Base-by-base conservation (phyloP, 2,888 invertebrate species). In the Pheosia tremula region DNA sequence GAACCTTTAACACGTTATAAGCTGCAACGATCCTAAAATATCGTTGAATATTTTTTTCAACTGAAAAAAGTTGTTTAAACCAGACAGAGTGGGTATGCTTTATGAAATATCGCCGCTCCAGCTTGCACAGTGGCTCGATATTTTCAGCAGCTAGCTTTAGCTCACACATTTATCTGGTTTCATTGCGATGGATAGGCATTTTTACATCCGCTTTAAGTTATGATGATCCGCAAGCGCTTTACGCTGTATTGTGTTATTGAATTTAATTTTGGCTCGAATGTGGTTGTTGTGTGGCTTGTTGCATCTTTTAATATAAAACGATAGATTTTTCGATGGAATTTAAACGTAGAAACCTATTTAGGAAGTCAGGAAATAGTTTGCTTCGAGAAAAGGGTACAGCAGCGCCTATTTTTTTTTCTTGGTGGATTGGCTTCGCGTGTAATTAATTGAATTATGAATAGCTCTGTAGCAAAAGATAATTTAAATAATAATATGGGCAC, bases 41-140 rank as follows among this genome's bases (percentile, higher is more conserved):
- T 43, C 39, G 55, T 39, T n/a, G 55, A 13, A 24, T 5, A 60
- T 41, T 66, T 77, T 70, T 72, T 70, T 64, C 9, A 24, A 24
- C 58, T 59, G 67, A 79, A 77, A 67, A 74, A 75, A 71, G 68
- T 64, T 57, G 52, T 57, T 68, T 80, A 81, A 82, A 82, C 77
- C 67, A 79, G 75, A 75, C 73, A 75, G 76, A 77, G 80, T 71
- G 75, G 72, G 64, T 61, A 68, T 67, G 75, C 75, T 75, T 67
- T 83, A 84, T 83, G 82, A 83, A 82, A 84, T 81, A 84, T 84
- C 63, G 75, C 65, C 63, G 71, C 75, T 77, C 73, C 71, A 70
- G 78, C 76, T 77, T 75, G 77, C 74, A 71, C 73, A 74, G 71
- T 72, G 69, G 75, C 72, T 77, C 76, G 75, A 79, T 78, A 78